Base-by-base conservation (phyloP, 2,888 invertebrate genomes). In the Pseudeuparius sepicola region DNA sequence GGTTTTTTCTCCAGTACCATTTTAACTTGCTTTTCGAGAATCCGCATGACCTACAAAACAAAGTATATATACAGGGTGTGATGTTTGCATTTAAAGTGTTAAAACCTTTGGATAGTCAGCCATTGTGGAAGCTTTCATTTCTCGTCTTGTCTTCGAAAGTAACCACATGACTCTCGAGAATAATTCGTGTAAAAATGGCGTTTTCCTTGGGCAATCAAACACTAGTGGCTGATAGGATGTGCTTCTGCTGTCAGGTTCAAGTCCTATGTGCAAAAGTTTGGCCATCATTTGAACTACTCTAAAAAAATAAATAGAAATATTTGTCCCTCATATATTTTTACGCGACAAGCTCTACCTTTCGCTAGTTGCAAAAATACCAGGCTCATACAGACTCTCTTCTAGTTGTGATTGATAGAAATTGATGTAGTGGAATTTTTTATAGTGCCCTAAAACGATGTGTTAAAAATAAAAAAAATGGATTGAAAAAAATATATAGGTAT, bases 141-240 rank as follows among this genome's bases (percentile, higher is more conserved):
- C 61, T 24, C 56, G 45, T 41, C 60, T 50, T 0, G 60, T 61
- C 42, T 55, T 55, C 2, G 60, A 59, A 20, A 62, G 39, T 10
- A 60, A 42, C 57, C 57, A 59, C 58, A 61, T 58, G 1, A 56
- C 53, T 35, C 59, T 45, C 1, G 57, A 56, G 45, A 60, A 62
- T 12, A 62, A 44, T 42, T 62, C 61, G 30, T 53, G 48, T 26
- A 61, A 53, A 41, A 60, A 60, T 7, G 57, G 54, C 4, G 42
- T 48, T 34, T 50, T 51, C 3, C 52, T 46, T 4, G 52, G 46
- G 11, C 52, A 51, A 23, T 51, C 51, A 42, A 60, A 62, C 17
- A 59, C 45, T 24, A 59, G 44, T 1, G 62, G 62, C 34, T 60
- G 56, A 32, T 57, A 59, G 15, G 52, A 50, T 1, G 50, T 47